Percentiles rank a stretch among this genome's conserved stretches.
Evolutionary conservation across 2,888 invertebrate species (phyloP).

Genomic region (Chymomyza fuscimana): DNA sequence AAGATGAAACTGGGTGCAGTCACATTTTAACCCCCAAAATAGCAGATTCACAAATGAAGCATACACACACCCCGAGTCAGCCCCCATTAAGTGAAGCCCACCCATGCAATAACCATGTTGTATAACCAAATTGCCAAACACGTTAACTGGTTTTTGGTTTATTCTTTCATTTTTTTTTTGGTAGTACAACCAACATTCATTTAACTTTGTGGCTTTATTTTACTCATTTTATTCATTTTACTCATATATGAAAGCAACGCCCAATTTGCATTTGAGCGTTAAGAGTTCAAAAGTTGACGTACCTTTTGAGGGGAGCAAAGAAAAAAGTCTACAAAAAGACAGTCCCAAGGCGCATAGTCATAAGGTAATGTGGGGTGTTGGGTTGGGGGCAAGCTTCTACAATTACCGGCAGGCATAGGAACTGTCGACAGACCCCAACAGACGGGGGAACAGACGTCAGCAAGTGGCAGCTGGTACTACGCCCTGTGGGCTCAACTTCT

Average conservation of each 20-base stretch:
- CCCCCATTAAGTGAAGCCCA: background rate
- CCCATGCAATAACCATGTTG: background rate
- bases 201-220: conserved; percentile 49
- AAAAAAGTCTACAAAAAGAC: background rate
- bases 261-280: conserved; percentile 50
- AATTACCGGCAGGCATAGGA: conserved; percentile 50
- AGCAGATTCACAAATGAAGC: too few relatives aligned
- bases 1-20: too few relatives aligned
- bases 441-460: conserved; percentile 12
- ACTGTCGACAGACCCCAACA: conserved; percentile 7
- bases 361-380: conserved; percentile 39
- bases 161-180: conserved; percentile 12
- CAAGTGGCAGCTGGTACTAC: background rate
- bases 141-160: conserved; percentile 7
- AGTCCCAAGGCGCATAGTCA: background rate
- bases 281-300: conserved; percentile 68
- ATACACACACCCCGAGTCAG: too few relatives aligned
- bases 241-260: conserved; percentile 10
- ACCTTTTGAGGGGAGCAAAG: conserved; percentile 38
- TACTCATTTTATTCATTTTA: background rate
- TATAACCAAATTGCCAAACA: background rate
- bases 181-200: conserved; percentile 38
- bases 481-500: conserved; percentile 38
- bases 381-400: conserved; percentile 52
- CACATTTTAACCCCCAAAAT: too few relatives aligned